phyloP scores from a whole-genome alignment of 2,888 invertebrate species.

The Cephus pygmeus region DNA sequence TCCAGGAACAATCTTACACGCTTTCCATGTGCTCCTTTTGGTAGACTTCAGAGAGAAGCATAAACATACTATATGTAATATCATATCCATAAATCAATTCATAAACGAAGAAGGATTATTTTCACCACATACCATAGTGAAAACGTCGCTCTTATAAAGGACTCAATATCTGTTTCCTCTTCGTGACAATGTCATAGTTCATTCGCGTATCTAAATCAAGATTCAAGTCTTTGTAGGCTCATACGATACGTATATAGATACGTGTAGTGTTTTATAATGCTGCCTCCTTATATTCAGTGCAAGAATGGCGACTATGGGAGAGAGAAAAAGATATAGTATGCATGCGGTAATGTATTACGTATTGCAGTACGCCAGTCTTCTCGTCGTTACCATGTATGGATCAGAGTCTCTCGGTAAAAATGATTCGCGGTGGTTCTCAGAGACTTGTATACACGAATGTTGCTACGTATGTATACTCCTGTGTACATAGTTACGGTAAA shows the following conservation, averaged over 20 bases:
- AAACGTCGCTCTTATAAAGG: background rate
- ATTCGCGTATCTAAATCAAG: background rate
- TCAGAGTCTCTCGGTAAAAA: slow-evolving; percentile 45
- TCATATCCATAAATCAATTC: too few relatives aligned
- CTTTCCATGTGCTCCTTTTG: background rate
- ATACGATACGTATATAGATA: background rate
- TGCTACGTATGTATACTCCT: slow-evolving; percentile 1
- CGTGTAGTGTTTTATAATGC: background rate
- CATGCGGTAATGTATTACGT: slow-evolving; percentile 35
- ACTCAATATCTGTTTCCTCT: background rate
- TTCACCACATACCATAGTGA: too few relatives aligned
- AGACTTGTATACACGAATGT: slow-evolving; percentile 3
- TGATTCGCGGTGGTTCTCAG: background rate
- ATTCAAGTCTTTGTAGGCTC: background rate
- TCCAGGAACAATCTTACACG: background rate
- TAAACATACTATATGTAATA: background rate
- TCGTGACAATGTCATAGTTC: background rate
- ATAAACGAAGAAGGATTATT: background rate
- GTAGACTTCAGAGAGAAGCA: background rate
- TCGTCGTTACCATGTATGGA: slow-evolving; percentile 57
- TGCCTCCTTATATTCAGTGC: background rate
- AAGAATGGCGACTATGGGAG: background rate
- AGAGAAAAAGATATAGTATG: slow-evolving; percentile 2
- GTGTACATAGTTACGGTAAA: background rate
- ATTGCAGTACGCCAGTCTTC: slow-evolving; percentile 42